A percentile compares a stretch with the other conserved stretches of the same genome.
phyloP scores from a whole-genome alignment of 2,113 vertebrate genomes.

The Xiphias gladius region DNA sequence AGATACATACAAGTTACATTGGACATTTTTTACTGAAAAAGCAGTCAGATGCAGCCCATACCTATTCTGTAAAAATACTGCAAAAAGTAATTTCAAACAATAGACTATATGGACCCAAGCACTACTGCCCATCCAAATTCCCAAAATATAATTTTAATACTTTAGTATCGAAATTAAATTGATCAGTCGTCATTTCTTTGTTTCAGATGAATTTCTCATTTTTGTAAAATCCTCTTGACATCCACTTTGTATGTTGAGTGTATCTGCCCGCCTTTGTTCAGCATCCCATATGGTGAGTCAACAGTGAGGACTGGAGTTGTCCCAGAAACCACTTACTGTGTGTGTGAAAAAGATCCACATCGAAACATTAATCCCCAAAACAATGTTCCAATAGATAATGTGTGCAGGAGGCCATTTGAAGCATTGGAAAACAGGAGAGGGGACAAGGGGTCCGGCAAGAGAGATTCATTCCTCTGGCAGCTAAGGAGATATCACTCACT shows the following conservation, averaged over 20 bases:
- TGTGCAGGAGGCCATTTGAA: slow-evolving; percentile 58
- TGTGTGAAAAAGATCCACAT: slow-evolving; percentile 62
- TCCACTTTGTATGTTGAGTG: slow-evolving; percentile 9
- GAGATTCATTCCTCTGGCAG: slow-evolving; percentile 78
- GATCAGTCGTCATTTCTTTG: background rate
- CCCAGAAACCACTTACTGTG: slow-evolving; percentile 66
- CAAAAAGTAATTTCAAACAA: background rate
- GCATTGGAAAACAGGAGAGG: slow-evolving; percentile 66
- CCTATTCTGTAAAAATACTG: background rate
- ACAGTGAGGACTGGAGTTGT: slow-evolving; percentile 52
- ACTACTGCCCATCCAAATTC: background rate
- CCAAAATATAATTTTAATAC: background rate
- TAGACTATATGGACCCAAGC: background rate
- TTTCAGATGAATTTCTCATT: background rate
- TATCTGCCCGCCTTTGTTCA: slow-evolving; percentile 16
- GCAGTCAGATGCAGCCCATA: too few species aligned
- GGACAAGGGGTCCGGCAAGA: background rate
- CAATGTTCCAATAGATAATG: slow-evolving; percentile 68
- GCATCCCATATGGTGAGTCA: slow-evolving; percentile 62
- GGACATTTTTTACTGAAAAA: too few species aligned
- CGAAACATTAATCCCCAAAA: slow-evolving; percentile 67
- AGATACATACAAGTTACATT: too few species aligned
- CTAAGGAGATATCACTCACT: slow-evolving; percentile 82
- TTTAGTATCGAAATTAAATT: background rate
- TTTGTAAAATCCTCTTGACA: background rate